Base-by-base conservation (phyloP, 2,113 vertebrate genomes). In the Antechinus flavipes region DNA sequence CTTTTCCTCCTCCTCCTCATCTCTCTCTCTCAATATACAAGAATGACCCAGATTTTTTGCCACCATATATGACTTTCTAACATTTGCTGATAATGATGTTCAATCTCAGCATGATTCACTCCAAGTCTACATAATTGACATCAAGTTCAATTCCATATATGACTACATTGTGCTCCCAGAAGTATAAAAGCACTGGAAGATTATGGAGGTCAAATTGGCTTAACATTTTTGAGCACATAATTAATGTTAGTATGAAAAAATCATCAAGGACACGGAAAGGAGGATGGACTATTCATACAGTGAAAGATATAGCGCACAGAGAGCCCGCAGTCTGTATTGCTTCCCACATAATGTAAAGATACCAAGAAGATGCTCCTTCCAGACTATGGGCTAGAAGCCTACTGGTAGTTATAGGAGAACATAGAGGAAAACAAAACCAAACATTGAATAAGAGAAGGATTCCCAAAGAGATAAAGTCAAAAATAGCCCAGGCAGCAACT, bases 11-110 rank as follows among this genome's bases (percentile, higher is more conserved):
- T 35, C 93, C 68, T 93, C 9, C 9, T 52, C 50, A 52, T 52
- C 9, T 11, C 50, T 52, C 50, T 52, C 30, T 91, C 94, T 27
- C 93, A 50, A 91, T 93, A 91, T 96, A 24, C 7, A 92, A 93
- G 1, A 91, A 19, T 68, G 26, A 90, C 46, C 68, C 93, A 96
- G 24, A 93, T 30, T 92, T 0, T 2, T 3, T 91, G 8, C 22
- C 30, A 91, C 0, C 92, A 93, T 90, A 93, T 50, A 6, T 61
- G 54, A 89, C 84, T 53, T 95, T 91, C 35, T 93, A n/a, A 89
- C 89, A 91, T 89, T 52, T 94, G 35, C 90, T 95, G 50, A 46
- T 6, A 54, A 61, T 94, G 14, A 2, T 54, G 50, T 93, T 93
- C 50, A 54, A 5, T 93, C 26, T 94, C 49, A 92, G 54, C 90